These are phyloP conservation scores for Parus major DNA, from an alignment of 2,113 vertebrate species.

Conservation along the genomic window DNA sequence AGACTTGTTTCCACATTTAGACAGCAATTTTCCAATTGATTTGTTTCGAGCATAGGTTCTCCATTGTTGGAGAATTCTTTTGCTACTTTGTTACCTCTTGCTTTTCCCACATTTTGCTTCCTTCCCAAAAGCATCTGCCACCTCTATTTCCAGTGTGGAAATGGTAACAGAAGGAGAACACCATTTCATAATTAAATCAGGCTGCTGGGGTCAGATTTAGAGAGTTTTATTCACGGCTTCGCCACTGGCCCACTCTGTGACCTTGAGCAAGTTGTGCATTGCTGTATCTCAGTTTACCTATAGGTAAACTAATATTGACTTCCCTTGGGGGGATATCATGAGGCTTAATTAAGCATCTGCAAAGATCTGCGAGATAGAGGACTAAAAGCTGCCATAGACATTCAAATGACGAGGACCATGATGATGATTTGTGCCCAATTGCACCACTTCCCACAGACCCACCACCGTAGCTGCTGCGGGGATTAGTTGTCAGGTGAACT, in stretches of 20 bases:
- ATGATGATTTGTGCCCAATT: slow-evolving; percentile 37
- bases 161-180: slow-evolving; percentile 8
- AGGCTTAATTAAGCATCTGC: slow-evolving; percentile 51
- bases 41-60: neutral
- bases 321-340: slow-evolving; percentile 43
- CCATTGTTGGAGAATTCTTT: neutral
- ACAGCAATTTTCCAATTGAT: neutral
- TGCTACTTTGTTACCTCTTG: neutral
- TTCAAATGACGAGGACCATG: neutral
- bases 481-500: slow-evolving; percentile 63
- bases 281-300: slow-evolving; percentile 62
- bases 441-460: slow-evolving; percentile 6
- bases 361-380: neutral
- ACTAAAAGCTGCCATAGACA: neutral
- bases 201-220: slow-evolving; percentile 33
- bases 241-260: slow-evolving; percentile 42
- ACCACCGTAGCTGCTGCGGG: neutral
- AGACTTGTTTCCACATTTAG: neutral
- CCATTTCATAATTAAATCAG: slow-evolving; percentile 19
- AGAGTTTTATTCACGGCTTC: slow-evolving; percentile 39
- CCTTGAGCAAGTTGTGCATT: slow-evolving; percentile 45
- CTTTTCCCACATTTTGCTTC: neutral
- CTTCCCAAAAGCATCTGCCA: slow-evolving; percentile 25
- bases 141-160: slow-evolving; percentile 33
- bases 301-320: slow-evolving; percentile 67